Evolutionary conservation across 2,888 invertebrate genomes (phyloP), one percentile per base, ranked within the genome.

Genomic region (Drepanosiphum platanoidis): DNA sequence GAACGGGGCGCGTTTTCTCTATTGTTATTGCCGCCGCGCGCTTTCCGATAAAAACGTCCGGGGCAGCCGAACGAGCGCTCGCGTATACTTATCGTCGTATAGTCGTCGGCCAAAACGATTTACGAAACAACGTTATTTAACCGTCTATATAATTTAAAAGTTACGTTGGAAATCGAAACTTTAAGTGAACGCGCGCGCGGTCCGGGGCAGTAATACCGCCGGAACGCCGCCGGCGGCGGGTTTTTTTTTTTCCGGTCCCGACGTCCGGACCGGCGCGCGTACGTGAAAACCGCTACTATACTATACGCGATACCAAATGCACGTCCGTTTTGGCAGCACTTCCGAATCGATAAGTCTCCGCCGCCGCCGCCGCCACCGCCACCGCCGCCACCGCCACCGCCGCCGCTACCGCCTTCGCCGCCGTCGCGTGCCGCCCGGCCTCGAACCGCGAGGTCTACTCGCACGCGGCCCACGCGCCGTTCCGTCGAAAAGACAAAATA

Each of bases 321-420:
- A 84, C 75, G 75, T 84, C 83, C 83, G 83, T 75, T 84, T 84
- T 84, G 83, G 83, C 83, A 84, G 52, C 68, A 68, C 52, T 75
- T 84, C 75, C 83, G 68, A 84, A 84, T 84, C 83, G 83, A 84
- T 84, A 84, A 84, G 83, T 84, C 75, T 58, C 64, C 61, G 7
- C 72, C n/a, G n/a, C 9, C 61, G 27, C 22, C 3, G 22, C 52
- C 3, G 18, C 18, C 52, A 3, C 1, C 22, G 52, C 22, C 22
- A n/a, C n/a, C n/a, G n/a, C n/a, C n/a, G 15, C 52, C 3, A 7
- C 52, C 3, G 18, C 18, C 52, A 3, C 1, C 22, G 52, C 22
- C 3, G 22, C 52, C 3, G 18, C 18, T 22, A 3, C 1, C 22
- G 52, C 22, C n/a, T 52, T 22, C 3, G 22, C 52, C 3, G 18